Percentiles rank a stretch among this genome's conserved stretches.
Evolutionary conservation across 1,140 invertebrate genomes (phyloP).

Genomic region (Drosophila triauraria): DNA sequence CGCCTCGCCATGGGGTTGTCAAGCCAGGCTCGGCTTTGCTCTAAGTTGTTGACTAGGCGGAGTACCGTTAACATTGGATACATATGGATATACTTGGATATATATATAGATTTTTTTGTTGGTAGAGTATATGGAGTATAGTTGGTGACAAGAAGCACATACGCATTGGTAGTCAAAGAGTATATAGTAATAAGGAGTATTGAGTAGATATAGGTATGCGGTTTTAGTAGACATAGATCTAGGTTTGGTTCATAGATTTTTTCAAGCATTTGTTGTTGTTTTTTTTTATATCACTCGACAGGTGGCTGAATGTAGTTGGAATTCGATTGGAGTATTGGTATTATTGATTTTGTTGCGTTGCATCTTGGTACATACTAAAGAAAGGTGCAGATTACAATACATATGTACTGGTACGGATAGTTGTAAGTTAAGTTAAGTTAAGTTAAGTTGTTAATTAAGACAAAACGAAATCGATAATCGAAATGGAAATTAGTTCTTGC

Average conservation of each 20-base stretch:
- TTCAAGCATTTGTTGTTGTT: conserved; percentile 63
- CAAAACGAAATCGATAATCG: conserved; percentile 47
- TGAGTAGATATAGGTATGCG: conserved; percentile 63
- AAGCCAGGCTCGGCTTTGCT: conserved; percentile 62
- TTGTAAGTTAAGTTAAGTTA: conserved; percentile 10
- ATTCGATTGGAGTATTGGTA: conserved; percentile 49
- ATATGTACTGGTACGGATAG: conserved; percentile 58
- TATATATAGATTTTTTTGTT: conserved; percentile 41
- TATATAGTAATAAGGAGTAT: conserved; percentile 63
- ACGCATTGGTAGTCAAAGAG: conserved; percentile 78
- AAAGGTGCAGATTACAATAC: conserved; percentile 78
- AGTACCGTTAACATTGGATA: conserved; percentile 73
- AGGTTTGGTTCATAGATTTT: conserved; percentile 67
- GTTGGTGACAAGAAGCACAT: conserved; percentile 81
- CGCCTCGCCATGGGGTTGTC: conserved; percentile 45
- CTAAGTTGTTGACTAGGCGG: conserved; percentile 73
- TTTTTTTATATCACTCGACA: conserved; percentile 53
- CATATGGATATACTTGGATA: conserved; percentile 54
- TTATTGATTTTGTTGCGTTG: conserved; percentile 61
- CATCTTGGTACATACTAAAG: conserved; percentile 79
- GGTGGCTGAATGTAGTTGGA: conserved; percentile 62
- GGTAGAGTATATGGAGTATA: conserved; percentile 67
- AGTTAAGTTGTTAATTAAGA: conserved; percentile 38
- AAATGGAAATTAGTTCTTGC: conserved; percentile 18
- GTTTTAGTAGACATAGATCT: conserved; percentile 79